Evolutionary conservation across 92 coral and sea anemone species (phyloP).

Genomic region (Porites evermanni): DNA sequence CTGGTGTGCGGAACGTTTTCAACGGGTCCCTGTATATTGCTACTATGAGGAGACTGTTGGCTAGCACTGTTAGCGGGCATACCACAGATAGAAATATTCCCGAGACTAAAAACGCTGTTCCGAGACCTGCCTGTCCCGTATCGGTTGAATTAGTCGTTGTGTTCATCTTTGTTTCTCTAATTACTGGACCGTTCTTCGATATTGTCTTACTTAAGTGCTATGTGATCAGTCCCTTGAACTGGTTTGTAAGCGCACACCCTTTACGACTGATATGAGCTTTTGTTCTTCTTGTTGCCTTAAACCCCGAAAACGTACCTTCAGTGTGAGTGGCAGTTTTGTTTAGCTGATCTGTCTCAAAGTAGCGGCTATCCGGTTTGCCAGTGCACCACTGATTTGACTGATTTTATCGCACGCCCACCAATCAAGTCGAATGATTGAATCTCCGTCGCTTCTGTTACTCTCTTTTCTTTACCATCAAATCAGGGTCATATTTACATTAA

Average conservation of each 20-base stretch:
- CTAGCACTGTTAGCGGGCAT: constrained; percentile 62
- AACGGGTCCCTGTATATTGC: constrained; percentile 72
- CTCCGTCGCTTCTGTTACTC: too few relatives aligned
- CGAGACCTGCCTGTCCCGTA: neutral
- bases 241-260: neutral
- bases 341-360: too few relatives aligned
- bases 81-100: constrained; percentile 65
- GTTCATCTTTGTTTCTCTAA: constrained; percentile 8
- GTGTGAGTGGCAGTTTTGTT: neutral
- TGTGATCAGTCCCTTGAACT: neutral
- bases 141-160: constrained; percentile 12
- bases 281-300: neutral
- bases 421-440: too few relatives aligned
- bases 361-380: too few relatives aligned
- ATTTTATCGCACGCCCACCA: too few relatives aligned
- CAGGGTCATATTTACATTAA: too few relatives aligned
- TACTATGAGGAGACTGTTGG: constrained; percentile 55
- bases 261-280: neutral
- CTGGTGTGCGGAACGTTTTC: constrained; percentile 72
- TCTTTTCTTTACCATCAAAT: too few relatives aligned
- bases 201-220: neutral
- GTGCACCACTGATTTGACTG: too few relatives aligned
- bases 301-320: neutral
- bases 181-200: neutral
- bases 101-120: constrained; percentile 40